Evolutionary conservation across 1,140 invertebrate genomes (phyloP), one percentile per base, ranked within the genome.

Genomic region (Lanistes nyassanus): DNA sequence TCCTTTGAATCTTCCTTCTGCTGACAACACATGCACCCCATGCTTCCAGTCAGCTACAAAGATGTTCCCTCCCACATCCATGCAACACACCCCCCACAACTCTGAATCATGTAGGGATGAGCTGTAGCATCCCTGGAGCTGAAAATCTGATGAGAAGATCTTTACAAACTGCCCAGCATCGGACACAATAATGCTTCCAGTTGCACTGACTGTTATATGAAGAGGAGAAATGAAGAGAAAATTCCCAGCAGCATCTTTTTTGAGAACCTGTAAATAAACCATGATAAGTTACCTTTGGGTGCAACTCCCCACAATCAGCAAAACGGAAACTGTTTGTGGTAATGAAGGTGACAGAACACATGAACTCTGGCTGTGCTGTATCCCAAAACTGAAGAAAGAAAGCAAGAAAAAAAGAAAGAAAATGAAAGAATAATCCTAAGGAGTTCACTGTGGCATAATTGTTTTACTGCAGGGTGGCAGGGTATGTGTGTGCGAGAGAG

Each of bases 41-140:
- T 75, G 36, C n/a, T 75, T 75, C 62, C 62, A 67, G 65, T 75
- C 74, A 36, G 74, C 64, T n/a, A 75, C 64, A 36, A 55, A 67
- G 47, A 75, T 64, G 19, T 65, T 67, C 42, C 64, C 74, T 7
- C 51, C 51, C 26, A 51, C 51, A 5, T 67, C 64, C 6, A 64
- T 75, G 36, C 62, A 39, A 47, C 42, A 47, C 47, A 75, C 74
- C 5, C 74, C 74, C 74, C 74, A 75, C n/a, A 75, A 56, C 39
- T 75, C 74, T 21, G 62, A 67, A 6, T 42, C 34, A 6, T 34
- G 64, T 7, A 67, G 34, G 7, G 34, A 37, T 19, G 74, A 75
- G 19, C 55, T 42, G 23, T 75, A 75, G 31, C 47, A 56, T 16
- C 34, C 51, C 36, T 67, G 55, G 23, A 75, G 51, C 7, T 51